Percentiles rank a stretch among this genome's conserved stretches.
phyloP scores from a whole-genome alignment of 1,140 invertebrate species.

The Sarcophaga peregrina region DNA sequence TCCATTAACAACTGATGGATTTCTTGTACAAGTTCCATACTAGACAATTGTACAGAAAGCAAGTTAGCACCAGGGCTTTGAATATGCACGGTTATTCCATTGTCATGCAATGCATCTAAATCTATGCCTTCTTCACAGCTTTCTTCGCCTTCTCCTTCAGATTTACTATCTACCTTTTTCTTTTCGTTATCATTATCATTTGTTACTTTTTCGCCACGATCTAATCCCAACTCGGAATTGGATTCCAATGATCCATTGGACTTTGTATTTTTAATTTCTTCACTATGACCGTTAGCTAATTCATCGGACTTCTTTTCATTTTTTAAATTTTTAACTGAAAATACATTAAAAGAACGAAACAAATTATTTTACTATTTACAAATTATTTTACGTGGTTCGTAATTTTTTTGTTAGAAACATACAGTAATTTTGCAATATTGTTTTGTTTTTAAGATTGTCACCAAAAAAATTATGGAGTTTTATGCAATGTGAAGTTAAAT shows the following conservation, averaged over 20 bases:
- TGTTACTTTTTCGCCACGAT: not conserved
- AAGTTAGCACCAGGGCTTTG: conserved; percentile 87
- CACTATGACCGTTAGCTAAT: conserved; percentile 46
- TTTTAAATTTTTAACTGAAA: conserved; percentile 53
- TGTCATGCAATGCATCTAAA: conserved; percentile 92
- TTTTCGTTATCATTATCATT: not conserved
- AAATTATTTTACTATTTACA: not conserved
- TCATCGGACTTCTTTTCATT: conserved; percentile 57
- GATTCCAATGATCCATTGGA: conserved; percentile 46
- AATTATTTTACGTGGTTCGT: not conserved
- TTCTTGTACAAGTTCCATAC: conserved; percentile 98
- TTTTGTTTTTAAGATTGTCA: too few species aligned
- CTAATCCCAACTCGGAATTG: conserved; percentile 51
- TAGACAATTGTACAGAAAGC: conserved; percentile 95
- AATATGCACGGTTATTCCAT: conserved; percentile 93
- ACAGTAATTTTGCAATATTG: too few species aligned
- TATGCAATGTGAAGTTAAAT: too few species aligned
- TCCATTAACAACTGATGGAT: conserved; percentile 98
- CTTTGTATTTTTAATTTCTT: not conserved
- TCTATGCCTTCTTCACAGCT: conserved; percentile 52
- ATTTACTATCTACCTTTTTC: conserved; percentile 8
- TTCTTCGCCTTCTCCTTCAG: conserved; percentile 43
- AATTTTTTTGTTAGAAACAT: too few species aligned
- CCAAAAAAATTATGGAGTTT: too few species aligned
- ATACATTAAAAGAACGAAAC: not conserved